phyloP scores from a whole-genome alignment of 2,113 vertebrate species.

The Xenotilapia caudafasciata region DNA sequence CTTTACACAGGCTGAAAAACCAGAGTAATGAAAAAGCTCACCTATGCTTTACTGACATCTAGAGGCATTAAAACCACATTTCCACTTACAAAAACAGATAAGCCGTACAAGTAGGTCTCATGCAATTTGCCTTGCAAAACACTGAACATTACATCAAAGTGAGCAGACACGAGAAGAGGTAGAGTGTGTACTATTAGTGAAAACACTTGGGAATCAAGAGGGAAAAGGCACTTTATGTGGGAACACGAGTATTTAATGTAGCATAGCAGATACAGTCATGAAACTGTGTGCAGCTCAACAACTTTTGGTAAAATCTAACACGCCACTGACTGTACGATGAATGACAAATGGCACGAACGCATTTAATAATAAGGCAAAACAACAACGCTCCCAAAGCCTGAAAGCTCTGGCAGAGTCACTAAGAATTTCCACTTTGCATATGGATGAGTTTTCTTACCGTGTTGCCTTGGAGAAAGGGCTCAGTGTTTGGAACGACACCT shows the following conservation, averaged over 20 bases:
- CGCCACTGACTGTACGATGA: rapidly evolving
- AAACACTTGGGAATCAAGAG: neutral
- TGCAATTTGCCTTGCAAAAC: neutral
- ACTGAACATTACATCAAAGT: neutral
- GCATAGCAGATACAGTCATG: neutral
- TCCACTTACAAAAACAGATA: neutral
- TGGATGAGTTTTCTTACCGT: slow-evolving; percentile 67
- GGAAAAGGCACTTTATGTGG: neutral
- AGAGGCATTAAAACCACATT: neutral
- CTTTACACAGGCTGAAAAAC: neutral
- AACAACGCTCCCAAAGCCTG: neutral
- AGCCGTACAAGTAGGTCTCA: neutral
- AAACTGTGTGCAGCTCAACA: neutral
- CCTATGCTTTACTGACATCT: neutral
- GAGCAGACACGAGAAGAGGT: neutral
- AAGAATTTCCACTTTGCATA: neutral
- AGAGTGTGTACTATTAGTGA: neutral
- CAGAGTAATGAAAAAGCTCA: neutral
- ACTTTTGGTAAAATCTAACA: neutral
- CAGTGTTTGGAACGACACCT: slow-evolving; percentile 84
- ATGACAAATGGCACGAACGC: neutral
- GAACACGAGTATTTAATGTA: neutral
- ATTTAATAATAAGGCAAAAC: neutral
- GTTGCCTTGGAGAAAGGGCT: slow-evolving; percentile 84
- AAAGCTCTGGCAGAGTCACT: neutral